phyloP scores from a whole-genome alignment of 2,113 vertebrate genomes.

The Nycticryphes semicollaris region DNA sequence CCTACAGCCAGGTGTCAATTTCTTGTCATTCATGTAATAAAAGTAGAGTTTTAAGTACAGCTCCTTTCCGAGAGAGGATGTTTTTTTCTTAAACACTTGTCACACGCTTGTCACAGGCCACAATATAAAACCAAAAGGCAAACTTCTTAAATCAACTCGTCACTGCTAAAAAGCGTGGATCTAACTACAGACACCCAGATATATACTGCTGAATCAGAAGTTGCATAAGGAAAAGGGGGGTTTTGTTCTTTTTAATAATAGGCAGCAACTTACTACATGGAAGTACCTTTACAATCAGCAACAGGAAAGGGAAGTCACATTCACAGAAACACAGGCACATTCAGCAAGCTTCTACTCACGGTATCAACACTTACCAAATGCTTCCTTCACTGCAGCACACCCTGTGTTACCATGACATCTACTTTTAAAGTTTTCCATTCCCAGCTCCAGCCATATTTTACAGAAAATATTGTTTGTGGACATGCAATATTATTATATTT shows the following conservation, averaged over 20 bases:
- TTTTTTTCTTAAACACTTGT: slow-evolving; percentile 17
- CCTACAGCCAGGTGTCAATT: slow-evolving; percentile 37
- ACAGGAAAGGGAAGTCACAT: neutral
- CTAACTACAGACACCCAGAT: neutral
- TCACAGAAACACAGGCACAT: accelerated
- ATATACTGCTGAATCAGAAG: neutral
- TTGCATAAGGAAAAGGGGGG: neutral
- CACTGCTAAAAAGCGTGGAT: slow-evolving; percentile 31
- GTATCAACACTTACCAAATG: accelerated
- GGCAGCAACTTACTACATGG: neutral
- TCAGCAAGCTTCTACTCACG: neutral
- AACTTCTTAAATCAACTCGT: slow-evolving; percentile 67
- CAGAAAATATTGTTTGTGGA: neutral
- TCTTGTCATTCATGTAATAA: slow-evolving; percentile 49
- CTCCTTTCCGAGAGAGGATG: neutral
- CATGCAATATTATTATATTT: neutral
- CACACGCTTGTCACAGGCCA: slow-evolving; percentile 55
- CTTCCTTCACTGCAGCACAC: neutral
- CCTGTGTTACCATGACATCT: neutral
- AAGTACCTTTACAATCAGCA: neutral
- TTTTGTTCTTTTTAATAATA: neutral
- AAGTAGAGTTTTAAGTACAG: slow-evolving; percentile 40
- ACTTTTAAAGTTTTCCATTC: neutral
- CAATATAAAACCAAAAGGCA: slow-evolving; percentile 61
- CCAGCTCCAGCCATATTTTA: neutral